These are phyloP conservation scores for Synanthedon tipuliformis DNA, from an alignment of 2,888 invertebrate species.

Conservation along the genomic window DNA sequence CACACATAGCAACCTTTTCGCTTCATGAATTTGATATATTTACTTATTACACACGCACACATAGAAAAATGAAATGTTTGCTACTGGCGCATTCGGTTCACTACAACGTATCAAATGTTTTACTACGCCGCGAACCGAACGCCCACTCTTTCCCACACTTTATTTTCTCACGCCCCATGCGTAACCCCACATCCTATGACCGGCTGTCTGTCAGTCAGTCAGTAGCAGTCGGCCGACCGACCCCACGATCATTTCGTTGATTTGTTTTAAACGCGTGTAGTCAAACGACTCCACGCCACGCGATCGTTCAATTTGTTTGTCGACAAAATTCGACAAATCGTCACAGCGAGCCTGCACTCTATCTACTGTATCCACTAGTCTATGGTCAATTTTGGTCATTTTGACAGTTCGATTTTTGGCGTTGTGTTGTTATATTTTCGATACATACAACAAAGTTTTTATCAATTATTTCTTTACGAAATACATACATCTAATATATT, in stretches of 20 bases:
- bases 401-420: conserved; percentile 63
- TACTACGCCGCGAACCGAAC: conserved; percentile 63
- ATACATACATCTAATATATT: conserved; percentile 14
- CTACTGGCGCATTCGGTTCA: conserved; percentile 58
- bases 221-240: conserved; percentile 21
- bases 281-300: conserved; percentile 32
- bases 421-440: conserved; percentile 57
- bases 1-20: conserved; percentile 65
- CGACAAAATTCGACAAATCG: not conserved
- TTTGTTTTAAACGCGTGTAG: conserved; percentile 35
- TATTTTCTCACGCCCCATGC: conserved; percentile 84
- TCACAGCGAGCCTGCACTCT: not conserved
- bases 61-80: conserved; percentile 30
- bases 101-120: conserved; percentile 72
- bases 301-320: conserved; percentile 1
- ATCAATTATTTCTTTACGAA: conserved; percentile 17
- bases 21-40: conserved; percentile 53
- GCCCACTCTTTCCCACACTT: conserved; percentile 87
- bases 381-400: conserved; percentile 63
- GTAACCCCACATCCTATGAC: conserved; percentile 81
- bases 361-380: conserved; percentile 23
- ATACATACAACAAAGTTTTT: conserved; percentile 43
- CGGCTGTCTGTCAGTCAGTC: conserved; percentile 48
- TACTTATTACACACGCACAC: conserved; percentile 55
- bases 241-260: conserved; percentile 15